Conservation (phyloP, 30 jellyfish, hydroid and myxozoan species). For the Mastigias papua region DNA sequence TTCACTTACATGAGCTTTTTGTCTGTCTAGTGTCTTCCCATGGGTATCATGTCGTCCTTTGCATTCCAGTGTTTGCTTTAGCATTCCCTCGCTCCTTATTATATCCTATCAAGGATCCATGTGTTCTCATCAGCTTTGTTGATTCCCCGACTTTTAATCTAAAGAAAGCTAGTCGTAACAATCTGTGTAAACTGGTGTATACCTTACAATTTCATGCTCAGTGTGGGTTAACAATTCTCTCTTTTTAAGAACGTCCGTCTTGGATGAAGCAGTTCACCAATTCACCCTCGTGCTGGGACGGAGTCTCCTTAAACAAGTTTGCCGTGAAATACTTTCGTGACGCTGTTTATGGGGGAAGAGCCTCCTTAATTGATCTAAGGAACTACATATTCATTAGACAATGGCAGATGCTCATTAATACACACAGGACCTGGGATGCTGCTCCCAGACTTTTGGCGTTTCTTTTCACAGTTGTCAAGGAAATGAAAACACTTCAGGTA, state of each 20-base stretch:
- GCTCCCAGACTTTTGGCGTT: constrained; percentile 82
- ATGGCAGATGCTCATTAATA: constrained; percentile 79
- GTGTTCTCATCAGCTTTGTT: too few species aligned
- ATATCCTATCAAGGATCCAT: too few species aligned
- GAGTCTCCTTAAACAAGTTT: constrained; percentile 70
- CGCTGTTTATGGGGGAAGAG: constrained; percentile 79
- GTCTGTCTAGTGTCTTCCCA: too few species aligned
- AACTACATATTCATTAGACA: constrained; percentile 87
- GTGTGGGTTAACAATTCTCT: not conserved
- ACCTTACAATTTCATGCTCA: too few species aligned
- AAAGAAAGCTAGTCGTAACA: too few species aligned
- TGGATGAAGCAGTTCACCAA: constrained; percentile 85
- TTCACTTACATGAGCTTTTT: too few species aligned
- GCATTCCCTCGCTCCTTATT: too few species aligned
- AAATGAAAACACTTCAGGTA: constrained; percentile 81
- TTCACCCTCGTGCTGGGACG: constrained; percentile 81
- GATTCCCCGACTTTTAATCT: too few species aligned
- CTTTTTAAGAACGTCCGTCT: constrained; percentile 73
- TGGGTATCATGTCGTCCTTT: too few species aligned
- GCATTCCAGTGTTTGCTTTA: too few species aligned
- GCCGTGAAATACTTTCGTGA: constrained; percentile 55
- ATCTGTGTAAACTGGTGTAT: too few species aligned
- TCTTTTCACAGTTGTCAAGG: constrained; percentile 83
- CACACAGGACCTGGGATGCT: constrained; percentile 71
- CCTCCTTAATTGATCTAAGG: constrained; percentile 86